phyloP scores from a whole-genome alignment of 2,888 invertebrate genomes.

The Nezara viridula region DNA sequence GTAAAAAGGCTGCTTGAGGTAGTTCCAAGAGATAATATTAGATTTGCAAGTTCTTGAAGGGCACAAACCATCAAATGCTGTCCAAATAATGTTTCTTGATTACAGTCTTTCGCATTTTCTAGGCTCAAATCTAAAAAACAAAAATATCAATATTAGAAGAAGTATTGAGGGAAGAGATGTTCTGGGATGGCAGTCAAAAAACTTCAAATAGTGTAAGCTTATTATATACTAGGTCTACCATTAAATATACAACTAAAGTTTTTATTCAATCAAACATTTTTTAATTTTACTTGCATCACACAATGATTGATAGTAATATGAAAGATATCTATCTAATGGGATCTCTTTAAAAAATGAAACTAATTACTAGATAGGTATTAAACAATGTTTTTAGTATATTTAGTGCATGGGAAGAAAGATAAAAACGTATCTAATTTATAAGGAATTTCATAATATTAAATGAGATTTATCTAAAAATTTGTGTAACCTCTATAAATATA shows the following conservation, averaged over 20 bases:
- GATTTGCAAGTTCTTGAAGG: slow-evolving; percentile 91
- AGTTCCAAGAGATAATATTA: slow-evolving; percentile 93
- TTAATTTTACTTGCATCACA: no score
- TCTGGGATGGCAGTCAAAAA: neutral
- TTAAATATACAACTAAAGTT: no score
- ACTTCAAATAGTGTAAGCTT: no score
- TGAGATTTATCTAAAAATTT: neutral
- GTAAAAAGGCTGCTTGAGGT: slow-evolving; percentile 91
- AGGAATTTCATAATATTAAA: neutral
- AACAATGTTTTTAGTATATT: neutral
- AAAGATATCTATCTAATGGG: neutral
- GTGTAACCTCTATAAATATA: no score
- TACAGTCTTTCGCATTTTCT: slow-evolving; percentile 91
- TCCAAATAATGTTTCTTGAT: slow-evolving; percentile 90
- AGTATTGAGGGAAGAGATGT: no score
- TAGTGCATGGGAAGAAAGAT: neutral
- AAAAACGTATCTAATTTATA: neutral
- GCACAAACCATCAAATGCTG: slow-evolving; percentile 94
- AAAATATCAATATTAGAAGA: neutral
- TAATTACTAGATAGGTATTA: neutral
- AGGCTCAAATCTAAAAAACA: slow-evolving; percentile 82
- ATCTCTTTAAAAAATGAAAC: neutral
- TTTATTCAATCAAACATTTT: no score
- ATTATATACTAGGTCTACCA: no score
- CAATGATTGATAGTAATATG: neutral